Evolutionary conservation across 2,113 vertebrate species (phyloP).

Genomic region (Tupaia chinensis): DNA sequence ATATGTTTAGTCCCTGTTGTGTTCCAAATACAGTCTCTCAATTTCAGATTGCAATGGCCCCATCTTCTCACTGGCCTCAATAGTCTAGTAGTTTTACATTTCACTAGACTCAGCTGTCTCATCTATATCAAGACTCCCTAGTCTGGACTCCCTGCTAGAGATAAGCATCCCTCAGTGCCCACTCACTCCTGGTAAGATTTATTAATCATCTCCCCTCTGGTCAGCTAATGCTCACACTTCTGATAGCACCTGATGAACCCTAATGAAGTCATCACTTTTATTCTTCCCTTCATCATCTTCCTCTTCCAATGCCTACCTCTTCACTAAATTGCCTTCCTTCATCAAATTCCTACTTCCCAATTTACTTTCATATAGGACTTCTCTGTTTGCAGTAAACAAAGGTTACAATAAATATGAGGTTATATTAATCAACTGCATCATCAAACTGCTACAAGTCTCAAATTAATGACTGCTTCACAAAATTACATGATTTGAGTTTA

Average conservation of each 20-base stretch:
- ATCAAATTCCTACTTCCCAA: background rate
- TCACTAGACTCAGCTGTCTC: background rate
- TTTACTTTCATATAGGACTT: background rate
- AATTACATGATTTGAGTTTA: background rate
- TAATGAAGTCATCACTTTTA: background rate
- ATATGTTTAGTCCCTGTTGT: background rate
- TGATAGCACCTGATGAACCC: rapidly evolving
- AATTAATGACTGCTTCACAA: background rate
- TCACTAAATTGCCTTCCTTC: background rate
- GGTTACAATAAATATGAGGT: background rate
- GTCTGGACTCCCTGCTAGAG: background rate
- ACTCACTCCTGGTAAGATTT: background rate
- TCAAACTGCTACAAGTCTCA: background rate
- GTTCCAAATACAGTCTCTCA: background rate
- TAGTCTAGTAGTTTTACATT: background rate
- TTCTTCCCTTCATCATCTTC: background rate
- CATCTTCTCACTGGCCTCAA: slow-evolving; percentile 18
- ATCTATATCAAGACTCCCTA: background rate
- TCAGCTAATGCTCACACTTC: background rate
- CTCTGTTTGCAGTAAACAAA: background rate
- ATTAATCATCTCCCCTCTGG: background rate
- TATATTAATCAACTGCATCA: background rate
- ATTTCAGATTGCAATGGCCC: background rate
- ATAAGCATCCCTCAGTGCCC: background rate
- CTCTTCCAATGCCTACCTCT: background rate